Conservation (phyloP, 1,140 invertebrate genomes). For the Camponotus floridanus region DNA sequence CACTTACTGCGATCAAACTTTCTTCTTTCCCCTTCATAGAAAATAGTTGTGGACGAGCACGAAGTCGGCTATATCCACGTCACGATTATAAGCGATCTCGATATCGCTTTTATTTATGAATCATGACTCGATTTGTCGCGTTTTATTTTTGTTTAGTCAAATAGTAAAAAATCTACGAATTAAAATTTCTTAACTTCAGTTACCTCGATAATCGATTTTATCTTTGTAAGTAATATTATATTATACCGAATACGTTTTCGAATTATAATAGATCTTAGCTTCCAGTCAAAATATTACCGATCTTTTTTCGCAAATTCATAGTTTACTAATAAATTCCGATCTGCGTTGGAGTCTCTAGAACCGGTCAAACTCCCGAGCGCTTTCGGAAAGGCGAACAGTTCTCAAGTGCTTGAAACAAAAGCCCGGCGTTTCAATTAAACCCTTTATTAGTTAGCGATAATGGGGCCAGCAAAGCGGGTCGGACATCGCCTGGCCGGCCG, state of each 20-base stretch:
- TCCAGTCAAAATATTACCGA: neutral
- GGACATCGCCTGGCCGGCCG: slow-evolving; percentile 76
- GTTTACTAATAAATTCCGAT: slow-evolving; percentile 29
- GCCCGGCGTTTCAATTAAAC: slow-evolving; percentile 84
- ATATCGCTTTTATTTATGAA: slow-evolving; percentile 33
- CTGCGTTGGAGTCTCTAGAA: slow-evolving; percentile 2
- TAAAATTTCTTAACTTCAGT: slow-evolving; percentile 4
- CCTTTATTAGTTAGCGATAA: slow-evolving; percentile 86
- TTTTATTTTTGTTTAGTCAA: neutral
- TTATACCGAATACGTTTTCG: neutral
- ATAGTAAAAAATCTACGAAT: neutral
- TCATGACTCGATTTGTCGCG: slow-evolving; percentile 11
- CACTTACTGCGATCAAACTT: slow-evolving; percentile 68
- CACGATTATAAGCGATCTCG: slow-evolving; percentile 40
- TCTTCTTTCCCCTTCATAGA: neutral
- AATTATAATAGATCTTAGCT: neutral
- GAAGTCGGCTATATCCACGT: neutral
- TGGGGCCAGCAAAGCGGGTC: slow-evolving; percentile 77
- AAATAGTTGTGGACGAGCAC: slow-evolving; percentile 54
- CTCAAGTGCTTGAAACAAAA: slow-evolving; percentile 81
- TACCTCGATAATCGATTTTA: neutral
- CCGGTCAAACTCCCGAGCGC: slow-evolving; percentile 63
- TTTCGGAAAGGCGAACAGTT: slow-evolving; percentile 62
- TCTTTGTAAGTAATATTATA: neutral
- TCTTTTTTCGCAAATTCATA: slow-evolving; percentile 15